These are phyloP conservation scores for Vidua chalybeata DNA, from an alignment of 2,113 vertebrate genomes.

Conservation along the genomic window DNA sequence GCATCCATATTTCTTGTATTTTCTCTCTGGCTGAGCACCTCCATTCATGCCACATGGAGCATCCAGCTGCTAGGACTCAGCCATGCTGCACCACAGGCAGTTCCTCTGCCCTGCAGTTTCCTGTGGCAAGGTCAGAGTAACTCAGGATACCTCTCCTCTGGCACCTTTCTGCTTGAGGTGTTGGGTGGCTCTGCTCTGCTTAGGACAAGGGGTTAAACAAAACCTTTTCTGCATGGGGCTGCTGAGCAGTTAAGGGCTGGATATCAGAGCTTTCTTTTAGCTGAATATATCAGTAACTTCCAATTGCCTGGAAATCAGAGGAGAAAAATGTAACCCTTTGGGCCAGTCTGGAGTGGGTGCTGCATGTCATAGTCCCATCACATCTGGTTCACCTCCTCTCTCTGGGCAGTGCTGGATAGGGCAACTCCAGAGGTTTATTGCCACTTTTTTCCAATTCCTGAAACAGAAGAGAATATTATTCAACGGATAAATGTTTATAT, in stretches of 20 bases:
- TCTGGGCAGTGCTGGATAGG: background rate
- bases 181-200: background rate
- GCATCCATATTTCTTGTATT: background rate
- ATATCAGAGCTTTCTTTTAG: background rate
- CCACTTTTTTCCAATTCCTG: background rate
- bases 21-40: background rate
- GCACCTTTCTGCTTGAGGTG: background rate
- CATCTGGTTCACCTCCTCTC: background rate
- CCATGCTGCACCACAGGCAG: accelerated
- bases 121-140: background rate
- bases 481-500: background rate
- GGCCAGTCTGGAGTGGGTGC: background rate
- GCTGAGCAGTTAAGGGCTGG: background rate
- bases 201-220: background rate
- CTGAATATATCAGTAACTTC: background rate
- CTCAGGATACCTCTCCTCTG: background rate
- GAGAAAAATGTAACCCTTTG: background rate
- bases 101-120: background rate
- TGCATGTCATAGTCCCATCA: background rate
- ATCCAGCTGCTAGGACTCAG: background rate
- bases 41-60: background rate
- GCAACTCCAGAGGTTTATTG: background rate
- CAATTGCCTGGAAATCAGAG: background rate
- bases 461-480: background rate
- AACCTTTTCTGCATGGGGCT: background rate